Evolutionary conservation across 2,113 vertebrate genomes (phyloP).

Genomic region (Murina feae): DNA sequence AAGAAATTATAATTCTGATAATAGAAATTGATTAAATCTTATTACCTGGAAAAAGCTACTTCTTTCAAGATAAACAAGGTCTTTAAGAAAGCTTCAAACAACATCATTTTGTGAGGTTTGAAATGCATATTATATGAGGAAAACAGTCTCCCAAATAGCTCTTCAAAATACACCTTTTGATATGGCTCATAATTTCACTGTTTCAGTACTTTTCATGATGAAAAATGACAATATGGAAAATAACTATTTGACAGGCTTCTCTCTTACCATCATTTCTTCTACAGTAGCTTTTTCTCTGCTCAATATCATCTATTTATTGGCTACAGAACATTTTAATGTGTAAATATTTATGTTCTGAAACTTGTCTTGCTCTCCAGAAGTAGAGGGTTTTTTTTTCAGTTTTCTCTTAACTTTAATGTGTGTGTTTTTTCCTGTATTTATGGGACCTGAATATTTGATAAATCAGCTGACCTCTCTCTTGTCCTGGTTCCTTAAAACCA

Average conservation of each 20-base stretch:
- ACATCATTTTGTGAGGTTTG: not conserved
- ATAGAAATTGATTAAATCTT: slow-evolving; percentile 9
- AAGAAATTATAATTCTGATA: not conserved
- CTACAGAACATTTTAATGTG: slow-evolving; percentile 8
- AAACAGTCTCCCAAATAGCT: not conserved
- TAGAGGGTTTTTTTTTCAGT: not conserved
- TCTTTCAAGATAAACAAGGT: not conserved
- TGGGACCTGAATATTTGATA: slow-evolving; percentile 5
- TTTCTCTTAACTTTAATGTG: not conserved
- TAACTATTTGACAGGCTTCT: not conserved
- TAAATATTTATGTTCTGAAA: not conserved
- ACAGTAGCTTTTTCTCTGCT: not conserved
- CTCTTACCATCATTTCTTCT: not conserved
- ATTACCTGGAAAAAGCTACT: not conserved
- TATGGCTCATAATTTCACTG: not conserved
- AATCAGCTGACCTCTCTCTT: not conserved
- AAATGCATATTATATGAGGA: not conserved
- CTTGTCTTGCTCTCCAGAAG: not conserved
- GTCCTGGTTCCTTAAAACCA: not conserved
- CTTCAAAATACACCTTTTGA: not conserved
- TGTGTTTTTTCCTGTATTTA: not conserved
- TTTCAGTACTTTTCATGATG: not conserved
- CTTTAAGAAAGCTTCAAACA: not conserved
- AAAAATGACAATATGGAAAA: slow-evolving; percentile 27
- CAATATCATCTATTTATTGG: not conserved